A percentile compares a stretch with the other conserved stretches of the same genome.
Conservation (phyloP, 2,797 vertebrate genomes). For the Ceryle rudis region DNA sequence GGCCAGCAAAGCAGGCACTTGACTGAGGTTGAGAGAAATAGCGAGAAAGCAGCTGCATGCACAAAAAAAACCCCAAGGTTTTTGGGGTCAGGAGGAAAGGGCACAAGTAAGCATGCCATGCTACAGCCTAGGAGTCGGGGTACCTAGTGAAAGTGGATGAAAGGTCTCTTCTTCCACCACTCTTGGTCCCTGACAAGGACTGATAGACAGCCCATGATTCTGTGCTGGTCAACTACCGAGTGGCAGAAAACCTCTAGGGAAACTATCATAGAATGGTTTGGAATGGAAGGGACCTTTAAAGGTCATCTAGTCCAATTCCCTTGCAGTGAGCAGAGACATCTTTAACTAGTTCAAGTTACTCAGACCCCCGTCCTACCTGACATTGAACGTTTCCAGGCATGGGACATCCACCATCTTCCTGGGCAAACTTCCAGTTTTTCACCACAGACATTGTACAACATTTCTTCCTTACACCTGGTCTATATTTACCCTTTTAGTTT, state of each 20-base stretch:
- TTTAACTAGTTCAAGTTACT: background rate
- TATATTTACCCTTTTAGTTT: no score
- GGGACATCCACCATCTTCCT: no score
- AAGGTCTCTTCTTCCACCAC: background rate
- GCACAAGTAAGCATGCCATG: accelerated
- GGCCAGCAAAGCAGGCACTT: background rate
- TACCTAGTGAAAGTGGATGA: accelerated
- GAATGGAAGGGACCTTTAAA: background rate
- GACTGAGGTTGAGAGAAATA: background rate
- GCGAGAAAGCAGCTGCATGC: background rate
- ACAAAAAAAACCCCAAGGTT: background rate
- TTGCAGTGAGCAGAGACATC: background rate
- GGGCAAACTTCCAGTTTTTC: no score
- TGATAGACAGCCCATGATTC: background rate
- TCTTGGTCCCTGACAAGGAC: background rate
- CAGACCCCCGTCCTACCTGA: background rate
- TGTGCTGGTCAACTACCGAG: background rate
- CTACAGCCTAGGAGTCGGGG: background rate
- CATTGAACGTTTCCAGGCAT: no score
- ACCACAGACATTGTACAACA: no score
- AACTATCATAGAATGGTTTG: background rate
- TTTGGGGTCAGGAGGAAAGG: background rate
- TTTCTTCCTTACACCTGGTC: background rate
- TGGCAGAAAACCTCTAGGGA: background rate
- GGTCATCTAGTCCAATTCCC: background rate